Percentiles rank a stretch among this genome's conserved stretches.
These are phyloP conservation scores for Apostichopus parvimensis DNA, from an alignment of 35 echinoderm and acorn worm species.

Conservation along the genomic window DNA sequence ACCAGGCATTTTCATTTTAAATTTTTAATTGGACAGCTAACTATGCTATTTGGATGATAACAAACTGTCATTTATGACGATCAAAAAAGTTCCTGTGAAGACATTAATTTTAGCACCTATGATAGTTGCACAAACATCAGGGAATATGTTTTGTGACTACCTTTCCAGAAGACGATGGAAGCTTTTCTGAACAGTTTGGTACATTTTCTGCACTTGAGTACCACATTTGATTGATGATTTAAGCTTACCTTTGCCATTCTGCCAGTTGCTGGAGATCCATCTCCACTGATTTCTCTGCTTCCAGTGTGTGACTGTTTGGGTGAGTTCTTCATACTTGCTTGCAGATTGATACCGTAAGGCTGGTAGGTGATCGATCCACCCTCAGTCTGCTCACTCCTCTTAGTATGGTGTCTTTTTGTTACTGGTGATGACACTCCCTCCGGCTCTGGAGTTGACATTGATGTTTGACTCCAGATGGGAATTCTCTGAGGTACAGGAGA, in stretches of 20 bases:
- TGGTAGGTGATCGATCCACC: slow-evolving; percentile 31
- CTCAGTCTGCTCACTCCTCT: slow-evolving; percentile 26
- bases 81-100: no score
- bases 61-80: no score
- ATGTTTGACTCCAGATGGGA: slow-evolving; percentile 75
- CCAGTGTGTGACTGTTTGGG: slow-evolving; percentile 16
- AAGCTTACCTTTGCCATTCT: slow-evolving; percentile 82
- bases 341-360: slow-evolving; percentile 48
- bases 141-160: no score
- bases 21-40: no score
- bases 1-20: no score
- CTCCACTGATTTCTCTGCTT: slow-evolving; percentile 58
- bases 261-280: slow-evolving; percentile 57
- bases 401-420: slow-evolving; percentile 4
- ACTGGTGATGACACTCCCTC: slow-evolving; percentile 40
- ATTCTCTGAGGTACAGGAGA: slow-evolving; percentile 87
- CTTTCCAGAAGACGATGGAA: no score
- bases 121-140: no score
- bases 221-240: no score
- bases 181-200: no score
- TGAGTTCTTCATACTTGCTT: slow-evolving; percentile 1
- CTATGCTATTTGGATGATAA: no score
- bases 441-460: slow-evolving; percentile 45
- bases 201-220: no score
- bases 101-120: no score